Conservation (phyloP, 2,888 invertebrate species). For the Schrankia costaestrigalis region DNA sequence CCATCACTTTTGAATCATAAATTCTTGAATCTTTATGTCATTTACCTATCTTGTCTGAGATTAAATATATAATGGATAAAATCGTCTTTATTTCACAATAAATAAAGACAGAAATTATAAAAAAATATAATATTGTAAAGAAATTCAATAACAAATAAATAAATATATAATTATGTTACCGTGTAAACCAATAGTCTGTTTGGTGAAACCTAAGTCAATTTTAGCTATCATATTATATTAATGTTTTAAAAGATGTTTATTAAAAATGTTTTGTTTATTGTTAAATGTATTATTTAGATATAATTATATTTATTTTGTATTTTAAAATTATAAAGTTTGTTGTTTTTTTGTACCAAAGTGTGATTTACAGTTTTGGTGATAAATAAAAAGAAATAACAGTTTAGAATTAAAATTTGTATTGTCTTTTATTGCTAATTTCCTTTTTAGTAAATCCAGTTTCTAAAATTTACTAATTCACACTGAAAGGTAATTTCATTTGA, state of each 20-base stretch:
- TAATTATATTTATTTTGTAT: conserved; percentile 39
- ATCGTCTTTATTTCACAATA: conserved; percentile 11
- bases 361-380: conserved; percentile 57
- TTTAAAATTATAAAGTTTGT: conserved; percentile 51
- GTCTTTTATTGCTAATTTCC: conserved; percentile 1
- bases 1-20: conserved; percentile 29
- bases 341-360: conserved; percentile 62
- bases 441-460: not conserved
- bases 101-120: no score
- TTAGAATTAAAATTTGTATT: conserved; percentile 32
- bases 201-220: conserved; percentile 59
- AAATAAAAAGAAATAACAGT: conserved; percentile 50
- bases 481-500: no score
- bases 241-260: conserved; percentile 27
- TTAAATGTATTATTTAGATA: conserved; percentile 47
- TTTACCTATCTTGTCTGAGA: conserved; percentile 27
- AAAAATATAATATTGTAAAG: no score
- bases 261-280: conserved; percentile 35
- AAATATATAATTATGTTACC: conserved; percentile 13
- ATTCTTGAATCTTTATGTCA: conserved; percentile 34
- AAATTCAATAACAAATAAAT: no score
- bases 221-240: conserved; percentile 38
- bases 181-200: conserved; percentile 31
- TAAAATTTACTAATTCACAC: no score
- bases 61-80: conserved; percentile 18